Percentiles rank a stretch among this genome's conserved stretches.
Conservation (phyloP, 2,888 invertebrate species). For the Trypoxylon attenuatum region DNA sequence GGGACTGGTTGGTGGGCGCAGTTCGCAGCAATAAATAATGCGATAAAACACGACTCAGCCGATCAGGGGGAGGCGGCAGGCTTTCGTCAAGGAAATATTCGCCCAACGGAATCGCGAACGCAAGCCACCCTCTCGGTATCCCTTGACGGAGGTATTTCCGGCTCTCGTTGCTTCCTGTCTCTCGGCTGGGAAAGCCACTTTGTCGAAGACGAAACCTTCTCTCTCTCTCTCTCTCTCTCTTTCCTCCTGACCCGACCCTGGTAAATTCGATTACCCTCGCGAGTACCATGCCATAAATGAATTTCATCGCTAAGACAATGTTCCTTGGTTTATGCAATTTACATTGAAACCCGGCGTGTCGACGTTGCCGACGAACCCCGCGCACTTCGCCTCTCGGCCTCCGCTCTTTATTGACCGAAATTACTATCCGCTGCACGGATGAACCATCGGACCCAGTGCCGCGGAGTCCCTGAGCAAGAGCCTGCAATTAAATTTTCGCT, state of each 20-base stretch:
- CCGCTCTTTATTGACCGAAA: not conserved
- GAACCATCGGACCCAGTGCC: not conserved
- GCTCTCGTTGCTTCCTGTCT: constrained; percentile 39
- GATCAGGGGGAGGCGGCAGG: constrained; percentile 54
- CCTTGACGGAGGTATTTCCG: constrained; percentile 40
- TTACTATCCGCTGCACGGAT: not conserved
- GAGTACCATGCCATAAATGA: constrained; percentile 52
- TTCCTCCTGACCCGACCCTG: constrained; percentile 24
- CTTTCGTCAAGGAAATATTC: constrained; percentile 44
- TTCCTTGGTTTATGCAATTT: constrained; percentile 46
- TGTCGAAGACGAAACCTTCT: constrained; percentile 43
- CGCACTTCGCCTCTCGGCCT: not conserved
- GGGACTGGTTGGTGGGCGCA: constrained; percentile 42
- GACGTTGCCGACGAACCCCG: not conserved
- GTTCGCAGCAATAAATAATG: constrained; percentile 72
- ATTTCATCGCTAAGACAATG: constrained; percentile 48
- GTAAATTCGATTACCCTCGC: constrained; percentile 52
- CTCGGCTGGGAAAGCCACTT: constrained; percentile 44
- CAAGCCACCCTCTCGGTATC: constrained; percentile 33
- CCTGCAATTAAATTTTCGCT: not conserved
- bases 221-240: no score
- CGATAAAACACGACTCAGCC: constrained; percentile 74
- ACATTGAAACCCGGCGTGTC: constrained; percentile 18
- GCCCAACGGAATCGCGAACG: not conserved
- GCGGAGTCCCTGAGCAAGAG: not conserved